Base-by-base conservation (phyloP, 2,797 vertebrate genomes). In the Falco berigora region DNA sequence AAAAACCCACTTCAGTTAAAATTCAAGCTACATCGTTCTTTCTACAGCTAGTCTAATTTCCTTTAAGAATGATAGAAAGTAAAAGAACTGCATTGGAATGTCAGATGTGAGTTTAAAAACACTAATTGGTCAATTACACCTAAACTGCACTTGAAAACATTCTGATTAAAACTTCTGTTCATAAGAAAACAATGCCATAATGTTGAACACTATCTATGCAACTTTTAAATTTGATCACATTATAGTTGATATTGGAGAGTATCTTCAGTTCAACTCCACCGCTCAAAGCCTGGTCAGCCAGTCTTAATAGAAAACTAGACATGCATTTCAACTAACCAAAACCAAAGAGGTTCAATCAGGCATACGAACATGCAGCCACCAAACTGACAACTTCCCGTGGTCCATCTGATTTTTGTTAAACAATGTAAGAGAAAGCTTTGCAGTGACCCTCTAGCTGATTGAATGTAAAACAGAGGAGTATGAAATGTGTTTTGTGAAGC, bases 401-500 rank as follows among this genome's bases (percentile, higher is more conserved):
- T 93, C 94, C 86, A 71, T 88, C 91, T 90, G 96, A 91, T 96
- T 96, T 97, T 95, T 90, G 85, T 93, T 95, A 93, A 96, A 90
- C 90, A 68, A 44, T 40, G 66, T 95, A 96, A 91, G 59, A 96
- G 92, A 93, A 95, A 97, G 95, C 97, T 98, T 97, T 96, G 96
- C 95, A 94, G 94, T 97, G 97, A 98, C 94, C 97, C 98, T 97
- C 97, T 88, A 93, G 97, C 73, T 97, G 98, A 98, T 75, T 97
- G 97, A 97, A 98, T 97, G 96, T 97, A 98, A 98, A 98, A 97
- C 83, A 97, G 94, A 97, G 97, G 97, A 96, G 98, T 98, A 98
- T 98, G 98, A 99, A 98, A 98, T 59, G 98, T 98, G 98, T 98
- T 98, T 98, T 98, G 97, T 98, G 98, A 98, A 99, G 98, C 98